Evolutionary conservation across 2,888 invertebrate species (phyloP).

Genomic region (Phasia obesa): DNA sequence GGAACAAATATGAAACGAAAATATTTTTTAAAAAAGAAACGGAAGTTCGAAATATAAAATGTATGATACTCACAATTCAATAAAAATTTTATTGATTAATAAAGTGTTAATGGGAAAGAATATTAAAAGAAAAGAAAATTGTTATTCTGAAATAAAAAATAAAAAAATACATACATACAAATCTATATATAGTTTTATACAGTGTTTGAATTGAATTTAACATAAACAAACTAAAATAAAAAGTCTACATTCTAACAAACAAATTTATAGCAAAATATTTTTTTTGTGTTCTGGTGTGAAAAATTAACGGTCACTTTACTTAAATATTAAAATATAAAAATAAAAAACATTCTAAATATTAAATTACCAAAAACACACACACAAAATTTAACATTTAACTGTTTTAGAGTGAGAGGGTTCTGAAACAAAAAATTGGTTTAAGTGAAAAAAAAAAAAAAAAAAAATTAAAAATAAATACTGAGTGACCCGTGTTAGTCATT

Average conservation of each 20-base stretch:
- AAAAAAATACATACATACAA: slow-evolving; percentile 1
- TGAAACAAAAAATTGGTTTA: slow-evolving; percentile 29
- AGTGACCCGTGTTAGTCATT: slow-evolving; percentile 68
- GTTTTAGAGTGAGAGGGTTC: slow-evolving; percentile 50
- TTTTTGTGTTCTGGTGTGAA: slow-evolving; percentile 46
- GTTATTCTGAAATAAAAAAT: neutral
- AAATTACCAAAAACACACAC: slow-evolving; percentile 43
- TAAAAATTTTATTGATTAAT: slow-evolving; percentile 18
- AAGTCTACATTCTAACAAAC: neutral
- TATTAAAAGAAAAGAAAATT: neutral
- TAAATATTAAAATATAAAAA: slow-evolving; percentile 7
- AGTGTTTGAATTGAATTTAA: neutral
- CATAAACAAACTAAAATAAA: slow-evolving; percentile 18
- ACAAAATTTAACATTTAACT: slow-evolving; percentile 33
- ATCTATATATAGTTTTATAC: neutral
- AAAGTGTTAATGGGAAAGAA: slow-evolving; percentile 8
- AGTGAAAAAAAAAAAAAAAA: too few species aligned
- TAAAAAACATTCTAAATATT: slow-evolving; percentile 62
- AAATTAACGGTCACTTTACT: slow-evolving; percentile 59
- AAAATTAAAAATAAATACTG: slow-evolving; percentile 41
- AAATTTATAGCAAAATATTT: slow-evolving; percentile 16
- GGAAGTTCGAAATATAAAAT: slow-evolving; percentile 32
- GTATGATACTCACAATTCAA: slow-evolving; percentile 7
- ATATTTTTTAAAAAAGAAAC: slow-evolving; percentile 10
- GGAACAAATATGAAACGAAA: slow-evolving; percentile 25